phyloP scores from a whole-genome alignment of 2,797 vertebrate species.

The Eospalax fontanierii region DNA sequence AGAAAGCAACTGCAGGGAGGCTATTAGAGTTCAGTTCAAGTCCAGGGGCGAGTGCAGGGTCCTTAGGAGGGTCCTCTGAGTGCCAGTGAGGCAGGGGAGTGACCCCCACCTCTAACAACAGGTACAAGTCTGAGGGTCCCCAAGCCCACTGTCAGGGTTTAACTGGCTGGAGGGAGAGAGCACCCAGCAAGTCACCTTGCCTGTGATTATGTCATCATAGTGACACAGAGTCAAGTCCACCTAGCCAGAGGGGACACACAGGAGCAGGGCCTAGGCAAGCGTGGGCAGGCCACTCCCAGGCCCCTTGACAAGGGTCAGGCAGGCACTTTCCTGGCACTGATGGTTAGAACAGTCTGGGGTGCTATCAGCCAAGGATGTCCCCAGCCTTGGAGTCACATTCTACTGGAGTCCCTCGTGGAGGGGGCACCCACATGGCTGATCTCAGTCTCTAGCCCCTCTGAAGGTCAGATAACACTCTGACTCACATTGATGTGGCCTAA shows the following conservation, averaged over 20 bases:
- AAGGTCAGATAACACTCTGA: background rate
- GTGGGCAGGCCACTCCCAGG: background rate
- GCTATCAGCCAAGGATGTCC: background rate
- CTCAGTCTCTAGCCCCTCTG: no score
- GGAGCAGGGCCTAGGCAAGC: no score
- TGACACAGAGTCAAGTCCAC: background rate
- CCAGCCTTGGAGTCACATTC: background rate
- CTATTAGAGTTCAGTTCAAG: no score
- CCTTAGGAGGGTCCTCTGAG: background rate
- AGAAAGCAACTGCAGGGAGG: no score
- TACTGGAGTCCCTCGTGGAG: background rate
- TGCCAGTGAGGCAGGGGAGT: no score
- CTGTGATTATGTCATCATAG: background rate
- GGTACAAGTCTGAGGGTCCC: background rate
- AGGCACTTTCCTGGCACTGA: background rate
- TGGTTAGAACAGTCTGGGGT: no score
- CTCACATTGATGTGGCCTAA: background rate
- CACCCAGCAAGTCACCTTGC: background rate
- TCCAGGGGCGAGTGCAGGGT: no score
- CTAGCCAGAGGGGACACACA: background rate
- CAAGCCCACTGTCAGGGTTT: background rate
- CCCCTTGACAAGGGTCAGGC: background rate
- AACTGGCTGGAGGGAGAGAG: background rate
- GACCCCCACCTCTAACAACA: no score
- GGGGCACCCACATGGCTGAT: background rate